A percentile compares a stretch with the other conserved stretches of the same genome.
phyloP scores from a whole-genome alignment of 2,113 vertebrate species.

The Promerops cafer region DNA sequence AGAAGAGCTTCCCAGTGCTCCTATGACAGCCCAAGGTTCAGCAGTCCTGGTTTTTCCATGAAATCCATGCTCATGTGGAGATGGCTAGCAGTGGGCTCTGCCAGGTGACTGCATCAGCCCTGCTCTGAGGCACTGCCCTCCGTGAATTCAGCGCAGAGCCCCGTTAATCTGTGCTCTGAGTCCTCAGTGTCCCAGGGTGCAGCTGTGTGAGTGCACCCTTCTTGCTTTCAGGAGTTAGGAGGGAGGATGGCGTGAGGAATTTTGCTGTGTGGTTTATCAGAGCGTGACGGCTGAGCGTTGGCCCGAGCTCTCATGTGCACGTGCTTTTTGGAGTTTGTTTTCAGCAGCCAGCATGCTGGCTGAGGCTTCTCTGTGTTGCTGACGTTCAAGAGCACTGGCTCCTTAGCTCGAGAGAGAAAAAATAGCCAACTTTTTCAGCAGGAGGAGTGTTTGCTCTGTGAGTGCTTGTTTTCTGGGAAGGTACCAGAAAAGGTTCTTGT shows the following conservation, averaged over 20 bases:
- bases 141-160: fast-evolving
- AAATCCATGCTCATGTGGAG: fast-evolving
- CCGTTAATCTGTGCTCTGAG: fast-evolving
- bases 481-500: not conserved
- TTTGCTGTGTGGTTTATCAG: not conserved
- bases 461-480: not conserved
- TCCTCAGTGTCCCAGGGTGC: fast-evolving
- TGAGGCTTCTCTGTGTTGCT: fast-evolving
- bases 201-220: fast-evolving
- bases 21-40: not conserved
- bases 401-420: fast-evolving
- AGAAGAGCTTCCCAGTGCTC: not conserved
- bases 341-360: not conserved
- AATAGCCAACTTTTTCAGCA: not conserved
- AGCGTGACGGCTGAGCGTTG: not conserved
- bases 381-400: not conserved
- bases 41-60: not conserved
- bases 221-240: not conserved
- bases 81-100: not conserved
- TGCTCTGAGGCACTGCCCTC: not conserved
- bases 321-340: not conserved
- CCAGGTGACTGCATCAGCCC: not conserved
- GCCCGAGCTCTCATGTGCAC: fast-evolving
- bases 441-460: not conserved
- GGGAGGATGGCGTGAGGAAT: fast-evolving